These are phyloP conservation scores for Brachionus rotundiformis DNA, from an alignment of 1,140 invertebrate genomes.

Conservation along the genomic window DNA sequence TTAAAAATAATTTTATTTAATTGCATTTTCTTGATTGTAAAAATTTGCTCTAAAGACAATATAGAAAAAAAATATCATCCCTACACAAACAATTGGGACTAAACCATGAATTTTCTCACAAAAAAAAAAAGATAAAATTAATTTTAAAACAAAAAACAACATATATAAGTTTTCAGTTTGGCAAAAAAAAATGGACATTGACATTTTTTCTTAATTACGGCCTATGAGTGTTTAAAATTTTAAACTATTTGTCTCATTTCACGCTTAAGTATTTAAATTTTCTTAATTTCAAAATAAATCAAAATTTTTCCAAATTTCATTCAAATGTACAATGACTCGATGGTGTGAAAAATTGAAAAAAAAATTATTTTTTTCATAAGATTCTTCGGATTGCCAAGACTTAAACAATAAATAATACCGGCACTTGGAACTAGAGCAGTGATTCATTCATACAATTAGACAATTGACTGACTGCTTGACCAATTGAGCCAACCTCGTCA, in stretches of 20 bases:
- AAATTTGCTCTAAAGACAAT: conserved; percentile 9
- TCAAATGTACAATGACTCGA: conserved; percentile 20
- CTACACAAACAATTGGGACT: background rate
- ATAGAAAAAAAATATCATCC: background rate
- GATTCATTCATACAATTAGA: conserved; percentile 6
- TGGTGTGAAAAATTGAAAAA: too few relatives aligned
- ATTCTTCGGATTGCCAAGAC: background rate
- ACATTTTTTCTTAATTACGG: background rate
- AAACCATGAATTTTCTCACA: background rate
- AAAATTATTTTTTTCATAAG: background rate
- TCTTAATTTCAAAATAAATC: background rate
- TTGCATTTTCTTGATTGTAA: conserved; percentile 13
- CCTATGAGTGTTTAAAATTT: background rate
- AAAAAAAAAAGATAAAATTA: conserved; percentile 12
- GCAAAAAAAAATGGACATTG: background rate
- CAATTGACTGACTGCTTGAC: conserved; percentile 18
- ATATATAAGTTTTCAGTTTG: background rate
- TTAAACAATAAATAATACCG: background rate
- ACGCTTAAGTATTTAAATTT: background rate
- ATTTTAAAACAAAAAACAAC: background rate
- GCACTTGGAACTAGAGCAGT: background rate
- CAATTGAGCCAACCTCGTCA: conserved; percentile 25
- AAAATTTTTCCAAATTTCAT: background rate
- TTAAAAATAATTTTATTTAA: conserved; percentile 30
- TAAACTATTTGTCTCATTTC: background rate